These are phyloP conservation scores for Sesia bembeciformis DNA, from an alignment of 2,888 invertebrate genomes.

Conservation along the genomic window DNA sequence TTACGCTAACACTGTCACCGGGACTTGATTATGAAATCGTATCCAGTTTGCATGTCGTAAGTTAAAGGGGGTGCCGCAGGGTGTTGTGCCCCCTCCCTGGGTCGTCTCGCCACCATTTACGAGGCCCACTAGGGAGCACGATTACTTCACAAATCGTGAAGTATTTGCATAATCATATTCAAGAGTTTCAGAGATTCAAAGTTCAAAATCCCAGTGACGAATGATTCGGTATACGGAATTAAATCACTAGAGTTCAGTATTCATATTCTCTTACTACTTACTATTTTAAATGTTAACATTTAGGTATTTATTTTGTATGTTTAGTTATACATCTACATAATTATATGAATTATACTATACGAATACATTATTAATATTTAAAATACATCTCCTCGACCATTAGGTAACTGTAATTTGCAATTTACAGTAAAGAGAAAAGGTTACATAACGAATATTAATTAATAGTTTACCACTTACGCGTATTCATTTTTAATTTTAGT, in stretches of 20 bases:
- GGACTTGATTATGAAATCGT: slow-evolving; percentile 5
- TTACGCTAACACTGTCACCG: background rate
- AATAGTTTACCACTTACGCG: no score
- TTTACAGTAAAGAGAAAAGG: no score
- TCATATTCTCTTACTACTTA: background rate
- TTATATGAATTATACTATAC: no score
- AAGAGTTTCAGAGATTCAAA: slow-evolving; percentile 17
- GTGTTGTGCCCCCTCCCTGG: slow-evolving; percentile 6
- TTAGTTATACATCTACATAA: no score
- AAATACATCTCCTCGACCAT: no score
- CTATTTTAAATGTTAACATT: no score
- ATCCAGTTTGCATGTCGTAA: slow-evolving; percentile 1
- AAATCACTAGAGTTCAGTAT: background rate
- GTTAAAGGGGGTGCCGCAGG: background rate
- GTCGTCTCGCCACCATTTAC: slow-evolving; percentile 26
- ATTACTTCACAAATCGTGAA: slow-evolving; percentile 21
- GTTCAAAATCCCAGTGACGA: slow-evolving; percentile 11
- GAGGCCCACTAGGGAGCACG: slow-evolving; percentile 13
- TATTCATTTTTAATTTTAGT: no score
- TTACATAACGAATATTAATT: no score
- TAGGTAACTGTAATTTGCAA: no score
- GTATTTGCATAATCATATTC: slow-evolving; percentile 45
- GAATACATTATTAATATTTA: no score
- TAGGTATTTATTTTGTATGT: no score
- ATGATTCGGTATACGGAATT: background rate